Evolutionary conservation across 2,888 invertebrate species (phyloP).

Genomic region (Cheilosia soror): DNA sequence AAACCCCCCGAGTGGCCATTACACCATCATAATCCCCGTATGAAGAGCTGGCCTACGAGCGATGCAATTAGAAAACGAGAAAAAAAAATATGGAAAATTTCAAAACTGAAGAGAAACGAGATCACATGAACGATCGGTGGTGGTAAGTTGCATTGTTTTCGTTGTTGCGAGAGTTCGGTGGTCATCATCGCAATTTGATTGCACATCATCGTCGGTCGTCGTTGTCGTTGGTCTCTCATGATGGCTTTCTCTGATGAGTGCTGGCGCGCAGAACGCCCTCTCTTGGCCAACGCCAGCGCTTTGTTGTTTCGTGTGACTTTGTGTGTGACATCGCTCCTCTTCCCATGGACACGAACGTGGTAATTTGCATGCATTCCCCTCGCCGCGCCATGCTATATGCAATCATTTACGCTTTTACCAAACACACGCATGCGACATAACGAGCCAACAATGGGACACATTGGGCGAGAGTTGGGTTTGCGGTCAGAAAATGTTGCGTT

Average conservation of each 20-base stretch:
- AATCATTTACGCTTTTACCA: slow-evolving; percentile 70
- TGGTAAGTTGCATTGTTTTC: slow-evolving; percentile 53
- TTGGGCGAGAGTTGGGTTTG: slow-evolving; percentile 22
- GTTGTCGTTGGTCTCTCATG: not conserved
- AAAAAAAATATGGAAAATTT: slow-evolving; percentile 49
- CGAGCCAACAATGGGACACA: slow-evolving; percentile 26
- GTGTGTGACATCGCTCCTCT: slow-evolving; percentile 69
- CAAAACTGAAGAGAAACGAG: slow-evolving; percentile 68
- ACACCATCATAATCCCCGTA: slow-evolving; percentile 70
- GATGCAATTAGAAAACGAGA: slow-evolving; percentile 70
- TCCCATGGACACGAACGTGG: slow-evolving; percentile 61
- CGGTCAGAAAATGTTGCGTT: slow-evolving; percentile 44
- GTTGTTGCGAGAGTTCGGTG: slow-evolving; percentile 20
- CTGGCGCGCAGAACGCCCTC: slow-evolving; percentile 40
- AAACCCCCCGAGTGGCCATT: slow-evolving; percentile 66
- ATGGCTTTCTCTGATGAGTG: slow-evolving; percentile 58
- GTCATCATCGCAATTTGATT: slow-evolving; percentile 65
- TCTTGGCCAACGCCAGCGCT: slow-evolving; percentile 45
- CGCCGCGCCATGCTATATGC: slow-evolving; percentile 37
- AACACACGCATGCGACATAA: slow-evolving; percentile 3
- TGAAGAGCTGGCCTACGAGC: slow-evolving; percentile 60
- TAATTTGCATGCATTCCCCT: slow-evolving; percentile 67
- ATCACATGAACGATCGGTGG: slow-evolving; percentile 46
- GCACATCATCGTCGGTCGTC: slow-evolving; percentile 52
- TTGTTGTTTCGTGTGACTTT: slow-evolving; percentile 69